Percentiles rank a stretch among this genome's conserved stretches.
phyloP scores from a whole-genome alignment of 2,113 vertebrate species.

The Epinephelus cyanopodus region DNA sequence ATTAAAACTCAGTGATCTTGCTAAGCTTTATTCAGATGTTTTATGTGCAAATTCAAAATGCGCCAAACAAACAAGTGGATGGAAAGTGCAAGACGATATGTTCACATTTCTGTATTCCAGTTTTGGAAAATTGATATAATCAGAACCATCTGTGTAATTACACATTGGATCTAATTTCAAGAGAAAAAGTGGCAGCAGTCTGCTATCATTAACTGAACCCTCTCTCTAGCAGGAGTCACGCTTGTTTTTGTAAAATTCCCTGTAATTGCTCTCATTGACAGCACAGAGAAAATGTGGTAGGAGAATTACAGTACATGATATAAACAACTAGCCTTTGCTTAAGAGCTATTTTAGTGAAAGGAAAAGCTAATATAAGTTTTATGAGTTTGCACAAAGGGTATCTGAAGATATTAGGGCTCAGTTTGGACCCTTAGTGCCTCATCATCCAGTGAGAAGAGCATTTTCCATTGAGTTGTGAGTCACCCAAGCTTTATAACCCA shows the following conservation, averaged over 20 bases:
- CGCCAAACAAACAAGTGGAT: neutral
- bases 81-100: neutral
- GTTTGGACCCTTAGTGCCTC: neutral
- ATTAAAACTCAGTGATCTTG: too few relatives aligned
- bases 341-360: neutral
- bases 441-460: neutral
- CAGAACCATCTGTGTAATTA: slow-evolving; percentile 1
- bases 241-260: slow-evolving; percentile 17
- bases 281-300: neutral
- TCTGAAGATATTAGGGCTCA: neutral
- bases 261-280: neutral
- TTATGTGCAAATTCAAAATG: neutral
- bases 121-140: slow-evolving; percentile 13
- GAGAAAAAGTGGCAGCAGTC: slow-evolving; percentile 4
- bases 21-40: neutral
- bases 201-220: neutral
- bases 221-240: neutral
- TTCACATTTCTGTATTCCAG: neutral
- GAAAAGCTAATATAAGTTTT: neutral
- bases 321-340: neutral
- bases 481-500: neutral
- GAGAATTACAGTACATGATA: neutral
- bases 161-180: slow-evolving; percentile 6
- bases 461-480: neutral
- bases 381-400: neutral